Evolutionary conservation across 2,113 vertebrate species (phyloP).

Genomic region (Saguinus imperator): DNA sequence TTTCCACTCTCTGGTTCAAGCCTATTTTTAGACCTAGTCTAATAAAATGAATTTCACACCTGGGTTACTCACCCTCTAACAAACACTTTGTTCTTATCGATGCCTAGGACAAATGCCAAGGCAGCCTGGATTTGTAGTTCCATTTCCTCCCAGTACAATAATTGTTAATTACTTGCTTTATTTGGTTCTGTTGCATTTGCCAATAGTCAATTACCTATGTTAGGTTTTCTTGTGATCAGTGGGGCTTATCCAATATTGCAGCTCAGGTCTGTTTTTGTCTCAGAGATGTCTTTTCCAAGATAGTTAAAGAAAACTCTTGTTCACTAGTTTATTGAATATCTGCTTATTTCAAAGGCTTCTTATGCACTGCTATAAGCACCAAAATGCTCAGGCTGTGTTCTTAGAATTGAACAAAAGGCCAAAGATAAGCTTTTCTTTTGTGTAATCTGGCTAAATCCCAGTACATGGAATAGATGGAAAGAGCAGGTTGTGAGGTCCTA

Average conservation of each 20-base stretch:
- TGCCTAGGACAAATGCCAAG: constrained; percentile 61
- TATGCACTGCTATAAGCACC: constrained; percentile 32
- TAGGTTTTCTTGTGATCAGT: constrained; percentile 69
- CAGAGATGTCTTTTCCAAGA: constrained; percentile 72
- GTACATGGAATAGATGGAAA: background rate
- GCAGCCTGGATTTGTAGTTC: constrained; percentile 68
- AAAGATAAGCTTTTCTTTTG: constrained; percentile 53
- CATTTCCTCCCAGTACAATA: constrained; percentile 69
- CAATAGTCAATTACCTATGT: constrained; percentile 75
- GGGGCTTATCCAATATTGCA: constrained; percentile 76
- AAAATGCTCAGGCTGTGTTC: constrained; percentile 38
- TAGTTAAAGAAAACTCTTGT: constrained; percentile 73
- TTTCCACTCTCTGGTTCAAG: constrained; percentile 40
- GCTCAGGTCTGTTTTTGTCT: constrained; percentile 71
- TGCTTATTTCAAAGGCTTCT: constrained; percentile 63
- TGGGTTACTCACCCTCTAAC: constrained; percentile 64
- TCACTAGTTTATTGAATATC: constrained; percentile 73
- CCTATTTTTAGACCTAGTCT: constrained; percentile 66
- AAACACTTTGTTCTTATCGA: constrained; percentile 63
- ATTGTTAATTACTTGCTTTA: constrained; percentile 80
- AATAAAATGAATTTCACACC: constrained; percentile 77
- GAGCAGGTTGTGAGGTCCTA: background rate
- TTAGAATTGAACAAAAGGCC: constrained; percentile 56
- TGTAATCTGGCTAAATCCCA: constrained; percentile 43
- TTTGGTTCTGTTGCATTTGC: constrained; percentile 73